phyloP scores from a whole-genome alignment of 2,113 vertebrate species.

The Campylomormyrus numenius region DNA sequence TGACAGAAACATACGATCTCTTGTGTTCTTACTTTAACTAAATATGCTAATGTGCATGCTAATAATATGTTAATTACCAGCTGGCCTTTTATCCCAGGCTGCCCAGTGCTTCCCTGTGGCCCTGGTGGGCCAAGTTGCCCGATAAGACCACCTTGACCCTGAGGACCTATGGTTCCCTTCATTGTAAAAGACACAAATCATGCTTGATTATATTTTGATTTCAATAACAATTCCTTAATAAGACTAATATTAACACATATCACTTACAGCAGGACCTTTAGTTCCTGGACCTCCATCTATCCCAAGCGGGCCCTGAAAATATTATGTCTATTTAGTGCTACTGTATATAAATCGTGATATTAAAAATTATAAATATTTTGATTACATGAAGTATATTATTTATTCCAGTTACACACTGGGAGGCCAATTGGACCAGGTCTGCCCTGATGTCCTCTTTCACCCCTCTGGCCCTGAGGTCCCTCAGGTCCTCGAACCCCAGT shows the following conservation, averaged over 20 bases:
- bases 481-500: conserved; percentile 92
- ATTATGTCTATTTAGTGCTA: background rate
- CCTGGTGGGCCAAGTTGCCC: conserved; percentile 84
- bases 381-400: background rate
- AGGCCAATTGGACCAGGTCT: conserved; percentile 73
- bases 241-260: background rate
- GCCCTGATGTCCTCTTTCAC: conserved; percentile 80
- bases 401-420: conserved; percentile 58
- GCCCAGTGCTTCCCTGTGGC: conserved; percentile 89
- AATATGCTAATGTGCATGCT: background rate
- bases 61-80: conserved; percentile 59
- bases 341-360: background rate
- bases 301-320: conserved; percentile 70
- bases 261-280: conserved; percentile 88
- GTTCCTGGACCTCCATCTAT: conserved; percentile 79
- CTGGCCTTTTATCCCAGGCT: conserved; percentile 89
- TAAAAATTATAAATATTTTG: background rate
- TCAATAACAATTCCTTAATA: background rate
- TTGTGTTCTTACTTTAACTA: background rate
- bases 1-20: background rate
- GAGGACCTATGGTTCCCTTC: conserved; percentile 78
- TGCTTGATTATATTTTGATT: background rate
- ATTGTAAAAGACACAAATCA: conserved; percentile 2
- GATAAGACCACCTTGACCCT: conserved; percentile 69
- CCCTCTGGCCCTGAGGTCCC: conserved; percentile 89